Conservation (phyloP, 2,888 invertebrate genomes). For the Rhaphigaster nebulosa region DNA sequence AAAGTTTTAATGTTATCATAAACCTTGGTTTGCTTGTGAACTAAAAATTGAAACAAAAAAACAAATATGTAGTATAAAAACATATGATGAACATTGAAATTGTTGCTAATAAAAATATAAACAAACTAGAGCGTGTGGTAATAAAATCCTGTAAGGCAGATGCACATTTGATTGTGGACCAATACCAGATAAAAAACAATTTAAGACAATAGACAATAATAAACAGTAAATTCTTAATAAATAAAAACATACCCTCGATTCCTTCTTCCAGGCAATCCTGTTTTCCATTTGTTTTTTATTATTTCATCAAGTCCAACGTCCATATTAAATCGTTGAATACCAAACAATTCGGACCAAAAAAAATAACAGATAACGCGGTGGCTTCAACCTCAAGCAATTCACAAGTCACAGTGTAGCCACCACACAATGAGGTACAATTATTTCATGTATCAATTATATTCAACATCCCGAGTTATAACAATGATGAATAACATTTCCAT, state of each 20-base stretch:
- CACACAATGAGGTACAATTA: background rate
- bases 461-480: background rate
- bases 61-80: conserved; percentile 1
- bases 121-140: background rate
- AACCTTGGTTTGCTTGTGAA: conserved; percentile 29
- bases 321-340: conserved; percentile 3
- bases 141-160: background rate
- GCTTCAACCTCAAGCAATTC: background rate
- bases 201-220: background rate
- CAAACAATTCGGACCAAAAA: background rate
- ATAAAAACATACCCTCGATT: conserved; percentile 44
- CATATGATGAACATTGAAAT: conserved; percentile 7
- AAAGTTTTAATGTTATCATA: conserved; percentile 6
- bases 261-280: conserved; percentile 43
- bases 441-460: no score
- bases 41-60: conserved; percentile 33
- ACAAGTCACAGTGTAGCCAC: background rate
- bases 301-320: conserved; percentile 59
- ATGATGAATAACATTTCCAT: background rate
- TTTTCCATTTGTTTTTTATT: conserved; percentile 59
- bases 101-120: background rate
- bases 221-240: background rate
- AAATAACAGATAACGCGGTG: conserved; percentile 8
- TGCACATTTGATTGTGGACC: background rate
- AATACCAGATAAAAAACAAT: background rate